Conservation (phyloP, 1,140 invertebrate genomes). For the Dreissena polymorpha region DNA sequence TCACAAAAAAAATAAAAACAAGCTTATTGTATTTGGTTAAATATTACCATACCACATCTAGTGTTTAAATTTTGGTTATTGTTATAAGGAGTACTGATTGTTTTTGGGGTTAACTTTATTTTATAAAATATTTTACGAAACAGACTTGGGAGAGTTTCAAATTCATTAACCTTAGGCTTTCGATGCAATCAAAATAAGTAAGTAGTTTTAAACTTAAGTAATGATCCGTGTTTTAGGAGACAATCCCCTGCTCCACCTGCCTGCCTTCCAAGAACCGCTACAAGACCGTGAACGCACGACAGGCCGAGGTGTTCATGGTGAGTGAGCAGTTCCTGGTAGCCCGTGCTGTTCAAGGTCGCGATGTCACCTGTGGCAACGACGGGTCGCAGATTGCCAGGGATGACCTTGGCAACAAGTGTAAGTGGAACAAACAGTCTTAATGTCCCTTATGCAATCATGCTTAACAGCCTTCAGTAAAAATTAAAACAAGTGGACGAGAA, state of each 20-base stretch:
- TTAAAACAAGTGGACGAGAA: too few species aligned
- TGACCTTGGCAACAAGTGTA: neutral
- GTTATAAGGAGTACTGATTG: too few species aligned
- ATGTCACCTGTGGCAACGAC: constrained; percentile 21
- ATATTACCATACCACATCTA: too few species aligned
- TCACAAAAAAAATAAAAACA: too few species aligned
- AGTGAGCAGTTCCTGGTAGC: constrained; percentile 9
- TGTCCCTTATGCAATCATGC: neutral
- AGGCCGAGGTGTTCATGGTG: constrained; percentile 13
- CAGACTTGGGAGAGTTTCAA: neutral
- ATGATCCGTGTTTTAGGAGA: neutral
- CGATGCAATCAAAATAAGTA: neutral
- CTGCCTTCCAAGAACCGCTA: constrained; percentile 40
- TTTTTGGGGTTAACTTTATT: too few species aligned
- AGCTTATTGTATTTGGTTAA: too few species aligned
- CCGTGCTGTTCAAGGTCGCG: neutral
- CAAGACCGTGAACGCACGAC: constrained; percentile 30
- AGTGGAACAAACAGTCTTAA: neutral
- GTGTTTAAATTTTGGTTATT: too few species aligned
- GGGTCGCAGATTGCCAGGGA: neutral
- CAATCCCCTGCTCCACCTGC: constrained; percentile 31
- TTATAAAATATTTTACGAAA: too few species aligned
- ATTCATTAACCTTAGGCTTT: neutral
- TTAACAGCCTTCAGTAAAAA: neutral
- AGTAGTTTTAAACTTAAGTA: too few species aligned